Percentiles rank a stretch among this genome's conserved stretches.
phyloP scores from a whole-genome alignment of 37 sponge, comb jelly and placozoan genomes.

The Chondrilla cf. caribensis region DNA sequence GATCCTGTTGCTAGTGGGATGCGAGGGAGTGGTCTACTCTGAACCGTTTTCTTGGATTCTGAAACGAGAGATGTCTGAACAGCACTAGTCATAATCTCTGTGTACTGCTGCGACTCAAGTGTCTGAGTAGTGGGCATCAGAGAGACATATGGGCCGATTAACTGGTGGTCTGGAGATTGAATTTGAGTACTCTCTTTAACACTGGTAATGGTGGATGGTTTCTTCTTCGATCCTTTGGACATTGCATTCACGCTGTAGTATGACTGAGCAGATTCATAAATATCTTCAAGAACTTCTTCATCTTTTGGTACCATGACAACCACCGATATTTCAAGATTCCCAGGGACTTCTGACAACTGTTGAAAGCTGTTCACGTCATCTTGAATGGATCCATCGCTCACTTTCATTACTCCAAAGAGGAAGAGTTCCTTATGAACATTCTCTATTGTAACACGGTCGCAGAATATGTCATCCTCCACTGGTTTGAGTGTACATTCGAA shows the following conservation, averaged over 20 bases:
- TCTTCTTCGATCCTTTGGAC: no score
- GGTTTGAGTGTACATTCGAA: neutral
- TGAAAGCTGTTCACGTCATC: neutral
- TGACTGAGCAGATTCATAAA: conserved; percentile 13
- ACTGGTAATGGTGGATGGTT: no score
- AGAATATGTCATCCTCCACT: neutral
- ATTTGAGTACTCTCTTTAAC: no score
- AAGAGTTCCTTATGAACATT: neutral
- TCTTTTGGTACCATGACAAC: neutral
- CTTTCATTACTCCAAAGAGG: neutral
- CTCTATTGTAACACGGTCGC: neutral
- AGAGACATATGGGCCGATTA: no score
- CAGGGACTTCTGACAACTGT: neutral
- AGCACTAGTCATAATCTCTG: neutral
- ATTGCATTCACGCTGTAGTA: neutral
- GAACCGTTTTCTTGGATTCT: no score
- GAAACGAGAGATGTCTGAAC: no score
- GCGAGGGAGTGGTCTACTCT: neutral
- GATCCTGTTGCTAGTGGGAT: neutral
- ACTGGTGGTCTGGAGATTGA: no score
- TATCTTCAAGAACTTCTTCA: neutral
- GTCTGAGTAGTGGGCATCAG: no score
- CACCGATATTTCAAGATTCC: neutral
- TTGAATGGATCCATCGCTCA: neutral
- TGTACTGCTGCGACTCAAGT: neutral